A percentile compares a stretch with the other conserved stretches of the same genome.
Conservation (phyloP, 2,113 vertebrate species). For the Lagopus leucura region DNA sequence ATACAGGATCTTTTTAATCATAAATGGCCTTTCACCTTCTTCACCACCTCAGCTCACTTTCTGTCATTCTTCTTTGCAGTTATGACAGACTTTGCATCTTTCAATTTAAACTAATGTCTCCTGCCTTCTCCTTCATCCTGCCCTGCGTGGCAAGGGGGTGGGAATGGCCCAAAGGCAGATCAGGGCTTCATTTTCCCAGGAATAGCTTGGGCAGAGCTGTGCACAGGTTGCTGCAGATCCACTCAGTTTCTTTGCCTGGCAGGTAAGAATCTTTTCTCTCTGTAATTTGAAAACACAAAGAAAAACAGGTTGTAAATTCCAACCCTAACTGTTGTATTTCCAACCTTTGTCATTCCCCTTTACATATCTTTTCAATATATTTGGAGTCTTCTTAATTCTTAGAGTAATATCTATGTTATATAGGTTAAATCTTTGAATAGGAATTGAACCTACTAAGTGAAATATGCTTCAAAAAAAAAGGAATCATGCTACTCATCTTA, state of each 20-base stretch:
- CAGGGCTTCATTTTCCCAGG: not conserved
- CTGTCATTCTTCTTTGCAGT: not conserved
- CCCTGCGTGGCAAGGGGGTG: not conserved
- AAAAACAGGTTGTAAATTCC: not conserved
- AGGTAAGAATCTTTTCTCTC: rapidly evolving
- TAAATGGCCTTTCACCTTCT: conserved; percentile 5
- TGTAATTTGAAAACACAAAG: not conserved
- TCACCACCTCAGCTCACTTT: not conserved
- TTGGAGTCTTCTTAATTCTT: not conserved
- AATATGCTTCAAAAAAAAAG: not conserved
- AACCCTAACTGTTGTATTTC: not conserved
- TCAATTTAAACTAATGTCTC: not conserved
- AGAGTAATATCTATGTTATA: not conserved
- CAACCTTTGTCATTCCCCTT: not conserved
- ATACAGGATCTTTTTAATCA: not conserved
- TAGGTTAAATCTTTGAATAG: not conserved
- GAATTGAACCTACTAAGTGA: not conserved
- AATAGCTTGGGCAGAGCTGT: not conserved
- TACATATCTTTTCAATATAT: not conserved
- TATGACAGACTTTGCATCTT: not conserved
- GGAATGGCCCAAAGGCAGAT: not conserved
- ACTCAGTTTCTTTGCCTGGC: not conserved
- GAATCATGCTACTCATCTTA: not conserved
- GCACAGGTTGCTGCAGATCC: not conserved
- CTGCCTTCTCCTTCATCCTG: not conserved